Evolutionary conservation across 92 coral and sea anemone species (phyloP), one percentile per base, ranked within the genome.

Genomic region (Parazoanthus atlanticus): DNA sequence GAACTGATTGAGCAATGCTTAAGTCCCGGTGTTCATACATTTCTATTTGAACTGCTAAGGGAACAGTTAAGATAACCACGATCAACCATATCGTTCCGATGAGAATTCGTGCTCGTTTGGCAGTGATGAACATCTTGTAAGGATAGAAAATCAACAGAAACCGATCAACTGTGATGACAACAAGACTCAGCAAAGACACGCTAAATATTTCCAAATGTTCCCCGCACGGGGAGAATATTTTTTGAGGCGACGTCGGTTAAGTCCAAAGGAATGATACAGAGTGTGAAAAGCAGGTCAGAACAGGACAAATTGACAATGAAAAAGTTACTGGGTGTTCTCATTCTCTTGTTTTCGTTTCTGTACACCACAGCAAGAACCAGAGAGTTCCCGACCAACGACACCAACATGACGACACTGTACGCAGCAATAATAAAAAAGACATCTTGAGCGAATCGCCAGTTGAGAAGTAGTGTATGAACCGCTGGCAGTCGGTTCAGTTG

Each of bases 241-340:
- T 79, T 67, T 43, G 69, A 40, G 0, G 88, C 49, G 2, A 76
- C n/a, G 16, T 0, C 3, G 56, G 69, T 83, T 6, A 82, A 23
- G n/a, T 40, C 30, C 21, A 74, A 66, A 0, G 96, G 94, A 26
- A 92, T 61, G 31, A 70, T 89, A 83, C 82, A 90, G 23, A 92
- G 19, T 0, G 78, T 82, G 1, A 94, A 67, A 3, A 90, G 64
- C 8, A 88, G 54, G 64, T 94, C 93, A 8, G 91, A 89, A 11
- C 82, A 77, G 8, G 93, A 93, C 94, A 92, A 86, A 74, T 85
- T 94, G 33, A 91, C 79, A 40, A 94, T 89, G 67, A 92, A 93
- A 32, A 70, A 79, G 78, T 92, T 94, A 43, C 91, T 94, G 11
- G 90, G 88, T 29, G 92, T 92, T 23, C 96, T 76, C 69, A 61